These are phyloP conservation scores for Lasiurus borealis DNA, from an alignment of 2,113 vertebrate genomes.

Conservation along the genomic window DNA sequence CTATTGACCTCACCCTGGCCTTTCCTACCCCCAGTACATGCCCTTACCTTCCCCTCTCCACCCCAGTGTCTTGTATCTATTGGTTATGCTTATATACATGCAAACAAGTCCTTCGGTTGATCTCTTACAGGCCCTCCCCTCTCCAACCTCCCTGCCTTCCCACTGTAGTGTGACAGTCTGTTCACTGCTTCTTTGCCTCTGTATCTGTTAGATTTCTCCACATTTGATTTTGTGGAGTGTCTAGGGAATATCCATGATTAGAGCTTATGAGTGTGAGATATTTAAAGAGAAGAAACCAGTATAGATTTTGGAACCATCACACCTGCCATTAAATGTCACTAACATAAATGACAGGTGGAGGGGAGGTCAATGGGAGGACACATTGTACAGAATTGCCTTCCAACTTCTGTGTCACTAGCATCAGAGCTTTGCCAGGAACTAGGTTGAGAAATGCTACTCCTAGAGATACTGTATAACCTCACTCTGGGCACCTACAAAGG, in stretches of 20 bases:
- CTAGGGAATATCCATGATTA: neutral
- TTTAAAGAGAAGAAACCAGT: neutral
- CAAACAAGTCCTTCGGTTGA: no score
- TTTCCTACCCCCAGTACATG: no score
- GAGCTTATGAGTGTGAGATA: neutral
- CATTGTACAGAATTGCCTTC: neutral
- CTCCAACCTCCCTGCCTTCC: no score
- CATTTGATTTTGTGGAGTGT: neutral
- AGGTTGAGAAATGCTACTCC: constrained; percentile 7
- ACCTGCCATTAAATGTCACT: neutral
- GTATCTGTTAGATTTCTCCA: neutral
- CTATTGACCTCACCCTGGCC: no score
- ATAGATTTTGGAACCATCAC: neutral
- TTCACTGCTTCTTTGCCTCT: no score
- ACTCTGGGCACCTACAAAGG: neutral
- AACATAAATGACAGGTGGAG: neutral
- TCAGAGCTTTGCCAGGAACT: neutral
- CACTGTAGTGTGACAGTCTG: no score
- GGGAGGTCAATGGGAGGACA: neutral
- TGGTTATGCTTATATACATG: no score
- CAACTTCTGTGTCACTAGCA: neutral
- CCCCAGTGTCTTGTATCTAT: no score
- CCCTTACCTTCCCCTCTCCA: no score
- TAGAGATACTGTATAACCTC: neutral
- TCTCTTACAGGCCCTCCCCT: no score